Base-by-base conservation (phyloP, 30 jellyfish, hydroid and myxozoan genomes). In the Mastigias papua region DNA sequence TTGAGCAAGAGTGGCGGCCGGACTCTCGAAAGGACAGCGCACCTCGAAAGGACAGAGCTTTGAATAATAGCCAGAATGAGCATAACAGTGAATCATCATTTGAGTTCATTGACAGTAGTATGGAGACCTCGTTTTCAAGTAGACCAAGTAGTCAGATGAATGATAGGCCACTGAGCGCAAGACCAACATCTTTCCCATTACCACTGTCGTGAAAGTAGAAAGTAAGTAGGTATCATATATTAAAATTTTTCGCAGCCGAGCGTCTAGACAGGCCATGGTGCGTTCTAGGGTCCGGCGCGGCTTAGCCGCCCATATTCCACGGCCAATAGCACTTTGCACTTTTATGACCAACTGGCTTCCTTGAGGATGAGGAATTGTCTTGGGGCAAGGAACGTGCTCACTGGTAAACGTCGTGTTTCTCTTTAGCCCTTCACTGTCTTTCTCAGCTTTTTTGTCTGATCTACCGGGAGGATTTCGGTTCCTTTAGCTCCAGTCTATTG, bases 1-100 rank as follows among this genome's bases (percentile, higher is more conserved):
- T 94, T 60, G 96, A 94, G 74, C 89, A 46, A 5, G 94, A 73
- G 75, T 88, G 97, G 97, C 58, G 90, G 34, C 97, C 97, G 30
- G 90, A 73, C 17, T 61, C 90, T 8, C 74, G 92, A 34, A 85
- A 85, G 83, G 42, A 29, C 22, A 37, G 69, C 57, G 33, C 71
- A 11, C 11, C 79, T 26, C 91, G 71, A 28, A 54, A n/a, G n/a
- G n/a, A n/a, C n/a, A n/a, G 86, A 50, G 97, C 65, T 30, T 61
- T 78, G 17, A 76, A 78, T 65, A 76, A 51, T 34, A 64, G 73
- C 49, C 78, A 64, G 22, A 46, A 80, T 34, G 90, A 78, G 34
- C 82, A 29, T 33, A 57, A 34, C 64, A 75, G 87, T 10, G 89
- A 75, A 21, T 78, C 92, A 0, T 80, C 89, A 48, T 79, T 88